Evolutionary conservation across 2,113 vertebrate genomes (phyloP).

Genomic region (Cebidichthys violaceus): DNA sequence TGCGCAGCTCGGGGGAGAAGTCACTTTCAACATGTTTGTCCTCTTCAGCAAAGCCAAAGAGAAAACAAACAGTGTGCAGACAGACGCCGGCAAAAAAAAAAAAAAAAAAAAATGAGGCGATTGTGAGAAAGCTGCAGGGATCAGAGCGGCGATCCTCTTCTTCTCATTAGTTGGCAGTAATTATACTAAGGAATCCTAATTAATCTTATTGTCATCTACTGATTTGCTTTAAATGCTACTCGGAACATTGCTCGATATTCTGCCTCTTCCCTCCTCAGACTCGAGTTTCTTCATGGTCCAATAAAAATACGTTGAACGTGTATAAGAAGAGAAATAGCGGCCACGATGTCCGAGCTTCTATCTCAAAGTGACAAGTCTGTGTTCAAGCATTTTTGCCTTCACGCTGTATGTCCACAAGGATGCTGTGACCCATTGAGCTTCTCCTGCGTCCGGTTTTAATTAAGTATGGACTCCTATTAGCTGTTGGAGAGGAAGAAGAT

Average conservation of each 20-base stretch:
- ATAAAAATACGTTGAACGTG: background rate
- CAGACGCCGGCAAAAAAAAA: background rate
- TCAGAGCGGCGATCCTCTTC: background rate
- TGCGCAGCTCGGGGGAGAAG: background rate
- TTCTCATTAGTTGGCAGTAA: conserved; percentile 4
- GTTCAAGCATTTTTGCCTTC: background rate
- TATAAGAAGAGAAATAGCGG: no score
- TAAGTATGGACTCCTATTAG: conserved; percentile 53
- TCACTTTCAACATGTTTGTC: conserved; percentile 16
- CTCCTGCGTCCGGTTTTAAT: conserved; percentile 48
- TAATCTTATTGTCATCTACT: conserved; percentile 5
- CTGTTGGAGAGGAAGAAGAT: conserved; percentile 34
- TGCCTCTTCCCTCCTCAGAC: background rate
- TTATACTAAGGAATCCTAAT: conserved; percentile 14
- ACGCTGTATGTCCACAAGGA: background rate
- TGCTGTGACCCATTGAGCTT: conserved; percentile 23
- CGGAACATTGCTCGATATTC: background rate
- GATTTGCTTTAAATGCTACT: conserved; percentile 6
- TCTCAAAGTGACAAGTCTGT: background rate
- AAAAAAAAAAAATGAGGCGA: background rate
- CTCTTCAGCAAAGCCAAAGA: conserved; percentile 12
- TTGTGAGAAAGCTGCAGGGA: conserved; percentile 1
- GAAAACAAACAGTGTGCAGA: conserved; percentile 7
- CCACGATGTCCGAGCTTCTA: background rate
- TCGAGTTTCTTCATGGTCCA: background rate